Evolutionary conservation across 2,113 vertebrate species (phyloP).

Genomic region (Pao palembangensis): DNA sequence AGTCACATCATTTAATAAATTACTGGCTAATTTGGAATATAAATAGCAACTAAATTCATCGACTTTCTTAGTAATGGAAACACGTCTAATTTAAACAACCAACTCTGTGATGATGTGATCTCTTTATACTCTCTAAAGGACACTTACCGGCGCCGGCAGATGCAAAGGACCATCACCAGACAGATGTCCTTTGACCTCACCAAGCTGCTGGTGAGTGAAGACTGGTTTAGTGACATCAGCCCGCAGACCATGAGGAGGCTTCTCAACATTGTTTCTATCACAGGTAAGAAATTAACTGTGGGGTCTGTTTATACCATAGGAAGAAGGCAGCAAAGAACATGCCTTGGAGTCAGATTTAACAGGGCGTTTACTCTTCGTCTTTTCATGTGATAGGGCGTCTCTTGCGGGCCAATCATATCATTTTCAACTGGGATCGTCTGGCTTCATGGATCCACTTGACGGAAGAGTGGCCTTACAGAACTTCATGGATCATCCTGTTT

Average conservation of each 20-base stretch:
- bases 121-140: slow-evolving; percentile 73
- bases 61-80: not conserved
- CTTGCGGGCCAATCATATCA: slow-evolving; percentile 94
- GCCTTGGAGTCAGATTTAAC: not conserved
- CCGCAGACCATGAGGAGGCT: slow-evolving; percentile 97
- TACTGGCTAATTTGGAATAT: not conserved
- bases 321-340: too few relatives aligned
- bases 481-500: slow-evolving; percentile 95
- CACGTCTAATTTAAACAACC: too few relatives aligned
- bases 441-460: slow-evolving; percentile 99
- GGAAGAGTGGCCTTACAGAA: slow-evolving; percentile 97
- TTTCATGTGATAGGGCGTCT: slow-evolving; percentile 79
- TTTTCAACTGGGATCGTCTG: slow-evolving; percentile 94
- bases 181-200: slow-evolving; percentile 99
- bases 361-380: not conserved
- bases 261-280: slow-evolving; percentile 97
- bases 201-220: slow-evolving; percentile 93
- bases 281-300: slow-evolving; percentile 70
- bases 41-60: not conserved
- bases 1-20: not conserved
- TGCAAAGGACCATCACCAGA: slow-evolving; percentile 90
- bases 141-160: slow-evolving; percentile 91
- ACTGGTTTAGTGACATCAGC: slow-evolving; percentile 99
- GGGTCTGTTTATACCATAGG: too few relatives aligned
- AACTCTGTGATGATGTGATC: too few relatives aligned